Base-by-base conservation (phyloP, 2,113 vertebrate genomes). In the Nothocercus julius region DNA sequence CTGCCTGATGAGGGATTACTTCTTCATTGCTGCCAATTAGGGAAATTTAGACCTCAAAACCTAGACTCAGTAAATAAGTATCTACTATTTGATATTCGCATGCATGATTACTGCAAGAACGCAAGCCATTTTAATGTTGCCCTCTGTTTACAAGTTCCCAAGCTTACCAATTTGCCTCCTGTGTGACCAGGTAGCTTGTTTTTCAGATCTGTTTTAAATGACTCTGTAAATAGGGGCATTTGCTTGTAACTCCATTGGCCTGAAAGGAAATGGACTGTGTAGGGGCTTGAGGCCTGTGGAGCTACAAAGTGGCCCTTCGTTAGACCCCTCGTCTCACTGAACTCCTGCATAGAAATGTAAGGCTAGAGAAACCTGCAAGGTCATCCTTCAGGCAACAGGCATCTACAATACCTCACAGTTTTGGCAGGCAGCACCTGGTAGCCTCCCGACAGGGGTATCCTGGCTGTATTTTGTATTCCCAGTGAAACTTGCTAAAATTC, bases 11-110 rank as follows among this genome's bases (percentile, higher is more conserved):
- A 94, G 44, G 21, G 58, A 81, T 92, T 64, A 89, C 38, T 93
- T 69, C 89, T 90, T 93, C 90, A 68, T 94, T 89, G 89, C 86
- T 88, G 64, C 10, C 54, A 95, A 91, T 91, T 90, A 77, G 80
- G 62, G 75, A 72, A 78, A 94, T 91, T 88, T 58, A 79, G 54
- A 22, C 42, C 73, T 36, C 38, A 38, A 83, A 90, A 64, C 21
- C 16, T 42, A 34, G 84, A 82, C 81, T 72, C 30, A 47, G 58
- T 56, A 89, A 75, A 77, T 58, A 90, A n/a, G 42, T 18, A 12
- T 27, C 74, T 47, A 30, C 51, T 61, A 76, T 82, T 82, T 69
- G 28, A 64, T 68, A 90, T 47, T 72, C 66, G n/a, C 38, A n/a
- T 13, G 24, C 66, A 44, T 40, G 22, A 42, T 8, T 17, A 44